These are phyloP conservation scores for Lagodon rhomboides DNA, from an alignment of 2,797 vertebrate genomes.

Conservation along the genomic window DNA sequence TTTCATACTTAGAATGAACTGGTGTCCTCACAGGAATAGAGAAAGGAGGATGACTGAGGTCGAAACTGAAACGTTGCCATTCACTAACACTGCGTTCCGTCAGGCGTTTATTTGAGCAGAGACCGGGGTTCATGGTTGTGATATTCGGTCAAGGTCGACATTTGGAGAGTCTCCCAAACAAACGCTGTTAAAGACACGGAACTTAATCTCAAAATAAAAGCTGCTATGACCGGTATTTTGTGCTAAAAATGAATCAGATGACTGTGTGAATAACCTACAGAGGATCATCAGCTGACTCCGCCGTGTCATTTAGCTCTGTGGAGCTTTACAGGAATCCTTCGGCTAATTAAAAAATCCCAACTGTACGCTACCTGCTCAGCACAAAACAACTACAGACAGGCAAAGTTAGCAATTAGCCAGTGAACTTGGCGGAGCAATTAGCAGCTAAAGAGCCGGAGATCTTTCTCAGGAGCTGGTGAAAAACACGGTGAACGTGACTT, in stretches of 20 bases:
- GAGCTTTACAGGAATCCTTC: neutral
- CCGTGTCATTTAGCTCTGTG: neutral
- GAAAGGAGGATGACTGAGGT: neutral
- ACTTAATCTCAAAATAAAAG: neutral
- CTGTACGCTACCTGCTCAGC: neutral
- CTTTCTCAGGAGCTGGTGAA: neutral
- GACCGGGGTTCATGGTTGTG: neutral
- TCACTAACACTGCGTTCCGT: neutral
- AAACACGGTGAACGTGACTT: neutral
- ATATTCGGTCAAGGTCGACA: neutral
- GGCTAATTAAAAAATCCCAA: neutral
- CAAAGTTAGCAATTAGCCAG: neutral
- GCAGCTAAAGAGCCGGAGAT: neutral
- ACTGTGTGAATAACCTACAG: neutral
- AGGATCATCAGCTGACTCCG: neutral
- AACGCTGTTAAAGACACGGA: neutral
- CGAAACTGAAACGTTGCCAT: constrained; percentile 5
- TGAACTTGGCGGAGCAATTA: neutral
- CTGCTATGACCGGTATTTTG: neutral
- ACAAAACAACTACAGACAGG: neutral
- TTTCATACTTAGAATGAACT: constrained; percentile 13
- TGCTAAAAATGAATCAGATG: neutral
- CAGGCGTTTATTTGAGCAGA: neutral
- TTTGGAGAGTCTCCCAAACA: neutral
- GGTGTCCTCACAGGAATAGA: constrained; percentile 7